These are phyloP conservation scores for Clarias magur DNA, from an alignment of 2,113 vertebrate species.

Conservation along the genomic window DNA sequence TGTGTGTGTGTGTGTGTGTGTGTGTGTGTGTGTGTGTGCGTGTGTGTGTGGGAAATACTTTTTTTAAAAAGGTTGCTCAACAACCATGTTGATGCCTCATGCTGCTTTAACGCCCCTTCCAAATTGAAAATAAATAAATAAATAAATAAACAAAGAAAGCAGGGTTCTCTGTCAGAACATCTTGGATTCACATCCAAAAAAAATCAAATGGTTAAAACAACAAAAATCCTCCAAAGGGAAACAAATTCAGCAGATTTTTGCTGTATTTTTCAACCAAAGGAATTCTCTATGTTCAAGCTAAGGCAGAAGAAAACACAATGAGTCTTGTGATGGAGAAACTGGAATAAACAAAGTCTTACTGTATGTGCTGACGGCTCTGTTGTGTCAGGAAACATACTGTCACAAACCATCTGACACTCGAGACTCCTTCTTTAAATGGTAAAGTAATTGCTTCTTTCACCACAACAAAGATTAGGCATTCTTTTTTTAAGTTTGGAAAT, in stretches of 20 bases:
- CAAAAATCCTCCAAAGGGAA: neutral
- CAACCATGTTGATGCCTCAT: neutral
- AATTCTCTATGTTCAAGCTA: neutral
- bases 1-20: neutral
- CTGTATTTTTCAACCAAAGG: neutral
- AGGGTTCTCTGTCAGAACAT: neutral
- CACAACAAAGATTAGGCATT: neutral
- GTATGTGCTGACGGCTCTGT: neutral
- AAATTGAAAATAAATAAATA: neutral
- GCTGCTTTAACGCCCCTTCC: neutral
- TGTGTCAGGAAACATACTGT: neutral
- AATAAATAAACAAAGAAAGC: neutral
- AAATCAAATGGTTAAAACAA: neutral
- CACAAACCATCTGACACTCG: neutral
- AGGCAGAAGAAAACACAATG: neutral
- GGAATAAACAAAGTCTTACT: neutral
- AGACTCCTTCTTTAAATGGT: neutral
- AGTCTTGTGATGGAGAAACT: neutral
- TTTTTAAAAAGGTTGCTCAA: too few relatives aligned
- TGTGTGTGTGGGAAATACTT: too few relatives aligned
- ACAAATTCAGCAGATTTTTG: too few relatives aligned
- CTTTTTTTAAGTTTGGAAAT: neutral
- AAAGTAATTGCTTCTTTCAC: neutral
- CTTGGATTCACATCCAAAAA: neutral
- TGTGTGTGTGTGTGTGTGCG: neutral